Base-by-base conservation (phyloP, 2,888 invertebrate species). In the Abscondita cerata region DNA sequence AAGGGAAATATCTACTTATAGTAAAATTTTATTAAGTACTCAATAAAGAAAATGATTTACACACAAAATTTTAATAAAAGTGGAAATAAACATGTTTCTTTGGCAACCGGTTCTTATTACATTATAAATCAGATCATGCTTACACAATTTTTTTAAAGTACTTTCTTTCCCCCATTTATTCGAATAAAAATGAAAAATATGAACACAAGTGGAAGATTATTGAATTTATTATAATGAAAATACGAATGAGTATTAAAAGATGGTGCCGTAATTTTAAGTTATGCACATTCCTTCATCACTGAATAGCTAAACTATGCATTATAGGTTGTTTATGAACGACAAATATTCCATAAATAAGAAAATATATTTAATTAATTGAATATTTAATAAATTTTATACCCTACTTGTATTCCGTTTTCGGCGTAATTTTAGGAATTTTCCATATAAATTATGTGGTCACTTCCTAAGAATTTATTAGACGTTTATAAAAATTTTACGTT, bases 391-490 rank as follows among this genome's bases (percentile, higher is more conserved):
- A 18, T 44, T 41, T 44, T 18, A 44, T n/a, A 18, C 44, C 18
- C 18, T 44, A 6, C 11, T 16, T 15, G 41, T 13, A 44, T 19
- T 9, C 4, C 15, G 18, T 15, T 44, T 44, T 18, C 16, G n/a
- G 8, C 18, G 44, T 44, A 36, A 51, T 48, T 33, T 25, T 19
- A 12, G 48, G 48, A 20, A 48, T 48, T 25, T 31, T 36, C 51
- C 34, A 18, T 36, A 33, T 34, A 51, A 31, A 34, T 34, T 18
- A 34, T 44, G 51, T 51, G 33, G 51, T 51, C 51, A 36, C 40
- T 55, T 56, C 33, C 41, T 38, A 41, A 12, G 56, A 56, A 56
- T 50, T 56, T 41, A 20, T 31, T 19, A 20, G 36, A 20, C 33
- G 40, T 50, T 18, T 11, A 13, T 13, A 18, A 50, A 48, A 38